Evolutionary conservation across 2,888 invertebrate species (phyloP).

Genomic region (Hylaea fasciaria): DNA sequence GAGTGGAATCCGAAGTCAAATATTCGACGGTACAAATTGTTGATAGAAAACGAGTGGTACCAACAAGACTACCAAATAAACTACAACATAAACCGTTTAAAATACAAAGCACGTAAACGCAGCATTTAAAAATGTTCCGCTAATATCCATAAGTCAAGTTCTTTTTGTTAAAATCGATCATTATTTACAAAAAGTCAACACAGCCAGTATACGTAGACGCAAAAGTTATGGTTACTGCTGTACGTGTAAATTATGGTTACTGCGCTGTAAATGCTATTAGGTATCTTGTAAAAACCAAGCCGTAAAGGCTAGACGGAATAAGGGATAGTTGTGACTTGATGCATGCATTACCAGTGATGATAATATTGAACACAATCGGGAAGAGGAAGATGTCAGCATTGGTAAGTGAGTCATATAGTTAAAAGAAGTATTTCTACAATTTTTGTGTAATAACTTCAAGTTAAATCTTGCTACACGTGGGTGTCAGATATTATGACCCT

Average conservation of each 20-base stretch:
- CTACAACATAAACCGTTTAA: background rate
- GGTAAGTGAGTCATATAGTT: too few relatives aligned
- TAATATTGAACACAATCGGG: background rate
- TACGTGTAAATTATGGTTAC: constrained; percentile 19
- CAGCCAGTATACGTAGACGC: background rate
- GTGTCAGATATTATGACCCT: too few relatives aligned
- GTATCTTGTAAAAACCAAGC: constrained; percentile 27
- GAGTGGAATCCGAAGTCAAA: too few relatives aligned
- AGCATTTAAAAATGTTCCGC: constrained; percentile 4
- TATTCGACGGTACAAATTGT: too few relatives aligned
- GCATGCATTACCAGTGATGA: background rate
- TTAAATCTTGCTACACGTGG: too few relatives aligned
- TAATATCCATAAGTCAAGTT: constrained; percentile 3
- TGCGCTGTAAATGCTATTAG: constrained; percentile 16
- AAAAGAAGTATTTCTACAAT: too few relatives aligned
- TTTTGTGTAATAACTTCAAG: too few relatives aligned
- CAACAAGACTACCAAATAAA: background rate
- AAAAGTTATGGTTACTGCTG: constrained; percentile 19
- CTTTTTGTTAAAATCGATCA: constrained; percentile 20
- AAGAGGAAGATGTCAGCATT: too few relatives aligned
- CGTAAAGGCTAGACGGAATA: background rate
- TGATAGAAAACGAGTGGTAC: background rate
- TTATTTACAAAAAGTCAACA: constrained; percentile 26
- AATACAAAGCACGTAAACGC: background rate
- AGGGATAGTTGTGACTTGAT: background rate